Evolutionary conservation across 1,140 invertebrate genomes (phyloP), one percentile per base, ranked within the genome.

Genomic region (Neocloeon triangulifer): DNA sequence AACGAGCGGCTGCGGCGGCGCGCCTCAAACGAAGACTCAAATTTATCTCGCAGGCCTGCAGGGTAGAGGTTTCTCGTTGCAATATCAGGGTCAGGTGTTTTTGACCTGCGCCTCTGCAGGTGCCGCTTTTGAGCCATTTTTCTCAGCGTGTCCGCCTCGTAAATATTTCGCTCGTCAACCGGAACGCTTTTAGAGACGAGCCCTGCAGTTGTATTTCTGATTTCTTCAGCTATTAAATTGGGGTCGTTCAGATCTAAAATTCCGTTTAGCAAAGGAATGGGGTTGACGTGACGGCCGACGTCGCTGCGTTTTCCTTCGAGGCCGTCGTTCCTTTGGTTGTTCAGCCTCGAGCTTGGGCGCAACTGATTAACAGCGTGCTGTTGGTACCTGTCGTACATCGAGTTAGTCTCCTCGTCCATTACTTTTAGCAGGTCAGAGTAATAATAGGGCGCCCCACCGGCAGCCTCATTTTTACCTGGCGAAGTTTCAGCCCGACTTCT

Each of bases 271-370:
- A n/a, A n/a, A n/a, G n/a, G 40, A 19, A 81, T 79, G 3, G 73
- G 72, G 49, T 82, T 81, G 20, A 79, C 70, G 40, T 80, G 78
- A 37, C 73, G 64, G 5, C 70, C 69, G 30, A 80, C 72, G 46
- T 76, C 71, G 47, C 59, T 59, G n/a, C 70, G 56, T 56, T 79
- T 73, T 47, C 66, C 66, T 37, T 62, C 20, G 33, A 43, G 21
- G 25, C 32, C 19, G 37, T 41, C 15, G 36, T 40, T 26, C 37
- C 44, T 14, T 41, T 51, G 34, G 38, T 43, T 37, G 41, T 39
- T 33, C 36, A 47, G 12, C 28, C 38, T 16, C 39, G 14, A 27
- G 21, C 1, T 30, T 31, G 16, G 28, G 43, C 9, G 30, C 34
- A 14, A 38, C 44, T 0, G 42, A n/a, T 16, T 13, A 13, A 32